Percentiles rank a stretch among this genome's conserved stretches.
Conservation (phyloP, 2,797 vertebrate genomes). For the Artibeus jamaicensis region DNA sequence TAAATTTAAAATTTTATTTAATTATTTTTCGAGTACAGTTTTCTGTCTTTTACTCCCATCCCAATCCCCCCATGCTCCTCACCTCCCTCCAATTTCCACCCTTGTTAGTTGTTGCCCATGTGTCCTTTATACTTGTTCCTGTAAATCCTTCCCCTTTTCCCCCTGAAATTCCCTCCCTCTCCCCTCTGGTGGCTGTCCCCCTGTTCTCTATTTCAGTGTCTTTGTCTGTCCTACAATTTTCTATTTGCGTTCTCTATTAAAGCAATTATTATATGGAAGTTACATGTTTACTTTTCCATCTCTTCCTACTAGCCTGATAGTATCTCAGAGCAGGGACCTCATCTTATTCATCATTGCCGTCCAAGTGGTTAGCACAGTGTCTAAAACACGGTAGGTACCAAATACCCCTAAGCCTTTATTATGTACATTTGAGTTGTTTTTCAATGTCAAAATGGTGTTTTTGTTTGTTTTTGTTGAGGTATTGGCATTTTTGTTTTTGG, state of each 20-base stretch:
- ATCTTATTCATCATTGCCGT: not conserved
- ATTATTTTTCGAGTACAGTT: too few relatives aligned
- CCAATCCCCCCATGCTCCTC: too few relatives aligned
- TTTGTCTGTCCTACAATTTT: not conserved
- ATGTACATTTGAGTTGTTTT: slow-evolving; percentile 5
- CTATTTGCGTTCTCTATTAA: not conserved
- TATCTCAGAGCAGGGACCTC: not conserved
- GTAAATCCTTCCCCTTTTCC: too few relatives aligned
- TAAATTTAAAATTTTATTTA: too few relatives aligned
- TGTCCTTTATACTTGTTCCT: too few relatives aligned
- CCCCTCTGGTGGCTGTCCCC: too few relatives aligned
- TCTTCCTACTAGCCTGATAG: not conserved
- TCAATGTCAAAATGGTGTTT: slow-evolving; percentile 27
- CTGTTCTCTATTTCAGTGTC: too few relatives aligned
- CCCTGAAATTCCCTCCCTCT: too few relatives aligned
- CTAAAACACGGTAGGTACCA: not conserved
- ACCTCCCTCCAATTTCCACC: too few relatives aligned
- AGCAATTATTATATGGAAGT: not conserved
- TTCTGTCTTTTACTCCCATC: too few relatives aligned
- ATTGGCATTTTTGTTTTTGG: slow-evolving; percentile 23
- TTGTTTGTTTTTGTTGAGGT: not conserved
- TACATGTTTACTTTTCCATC: not conserved
- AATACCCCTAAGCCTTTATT: not conserved
- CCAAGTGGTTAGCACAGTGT: not conserved
- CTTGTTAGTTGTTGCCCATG: too few relatives aligned